A percentile compares a stretch with the other conserved stretches of the same genome.
phyloP scores from a whole-genome alignment of 2,113 vertebrate genomes.

The Microtus montanus region DNA sequence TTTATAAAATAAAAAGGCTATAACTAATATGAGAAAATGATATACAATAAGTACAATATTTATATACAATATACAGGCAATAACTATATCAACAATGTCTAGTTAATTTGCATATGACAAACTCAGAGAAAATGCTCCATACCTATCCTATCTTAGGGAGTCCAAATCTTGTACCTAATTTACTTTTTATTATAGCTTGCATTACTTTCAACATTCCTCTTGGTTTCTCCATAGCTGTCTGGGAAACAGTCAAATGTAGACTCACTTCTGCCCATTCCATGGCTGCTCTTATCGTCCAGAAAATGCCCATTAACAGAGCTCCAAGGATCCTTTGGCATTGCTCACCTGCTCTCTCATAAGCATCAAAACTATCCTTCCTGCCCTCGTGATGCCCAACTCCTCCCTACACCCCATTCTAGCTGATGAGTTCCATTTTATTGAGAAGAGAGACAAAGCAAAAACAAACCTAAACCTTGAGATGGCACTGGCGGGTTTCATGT shows the following conservation, averaged over 20 bases:
- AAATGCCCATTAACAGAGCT: neutral
- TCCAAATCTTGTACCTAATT: too few relatives aligned
- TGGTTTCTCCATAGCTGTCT: neutral
- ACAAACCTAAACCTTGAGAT: neutral
- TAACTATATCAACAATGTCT: too few relatives aligned
- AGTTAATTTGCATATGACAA: too few relatives aligned
- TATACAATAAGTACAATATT: too few relatives aligned
- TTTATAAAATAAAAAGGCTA: too few relatives aligned
- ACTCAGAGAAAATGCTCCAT: too few relatives aligned
- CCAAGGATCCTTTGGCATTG: neutral
- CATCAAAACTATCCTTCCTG: neutral
- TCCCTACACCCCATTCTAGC: neutral
- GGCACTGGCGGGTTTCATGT: neutral
- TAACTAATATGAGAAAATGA: too few relatives aligned
- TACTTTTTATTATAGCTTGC: too few relatives aligned
- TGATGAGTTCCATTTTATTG: neutral
- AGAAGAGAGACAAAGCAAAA: slow-evolving; percentile 13
- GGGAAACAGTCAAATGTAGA: neutral
- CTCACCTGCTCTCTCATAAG: neutral
- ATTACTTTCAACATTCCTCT: neutral
- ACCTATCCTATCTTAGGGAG: too few relatives aligned
- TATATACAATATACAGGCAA: too few relatives aligned
- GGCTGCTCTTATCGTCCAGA: neutral
- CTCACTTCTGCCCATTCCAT: neutral
- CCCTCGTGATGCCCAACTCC: neutral